Percentiles rank a stretch among this genome's conserved stretches.
Conservation (phyloP, 2,113 vertebrate genomes). For the Limnothrissa miodon region DNA sequence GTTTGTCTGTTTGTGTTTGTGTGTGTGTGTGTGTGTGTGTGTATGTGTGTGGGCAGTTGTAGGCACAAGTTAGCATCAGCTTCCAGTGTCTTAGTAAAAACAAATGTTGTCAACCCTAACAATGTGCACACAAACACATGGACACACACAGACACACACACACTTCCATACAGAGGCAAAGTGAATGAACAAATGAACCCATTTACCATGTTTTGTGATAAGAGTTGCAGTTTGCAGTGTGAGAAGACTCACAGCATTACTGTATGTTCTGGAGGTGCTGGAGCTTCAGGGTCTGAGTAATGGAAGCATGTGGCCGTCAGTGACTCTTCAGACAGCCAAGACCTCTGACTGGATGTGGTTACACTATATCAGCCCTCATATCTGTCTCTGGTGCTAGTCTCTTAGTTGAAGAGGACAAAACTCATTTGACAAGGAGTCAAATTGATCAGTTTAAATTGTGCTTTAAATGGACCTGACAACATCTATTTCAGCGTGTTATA, state of each 20-base stretch:
- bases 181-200: neutral
- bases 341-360: neutral
- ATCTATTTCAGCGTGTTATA: neutral
- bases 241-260: neutral
- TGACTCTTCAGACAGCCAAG: neutral
- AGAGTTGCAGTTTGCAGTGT: neutral
- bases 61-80: neutral
- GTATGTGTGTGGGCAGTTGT: neutral
- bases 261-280: neutral
- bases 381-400: neutral
- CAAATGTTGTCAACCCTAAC: slow-evolving; percentile 11
- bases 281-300: neutral
- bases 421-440: neutral
- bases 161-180: neutral
- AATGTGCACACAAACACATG: neutral
- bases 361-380: neutral
- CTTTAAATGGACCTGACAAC: neutral
- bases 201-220: neutral
- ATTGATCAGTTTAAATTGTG: neutral
- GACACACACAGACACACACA: neutral
- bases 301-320: neutral
- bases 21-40: too few species aligned
- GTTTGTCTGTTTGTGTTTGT: neutral
- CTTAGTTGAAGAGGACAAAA: neutral
- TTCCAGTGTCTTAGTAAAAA: neutral